Evolutionary conservation across 2,797 vertebrate genomes (phyloP).

Genomic region (Melanotaenia pygmaea): DNA sequence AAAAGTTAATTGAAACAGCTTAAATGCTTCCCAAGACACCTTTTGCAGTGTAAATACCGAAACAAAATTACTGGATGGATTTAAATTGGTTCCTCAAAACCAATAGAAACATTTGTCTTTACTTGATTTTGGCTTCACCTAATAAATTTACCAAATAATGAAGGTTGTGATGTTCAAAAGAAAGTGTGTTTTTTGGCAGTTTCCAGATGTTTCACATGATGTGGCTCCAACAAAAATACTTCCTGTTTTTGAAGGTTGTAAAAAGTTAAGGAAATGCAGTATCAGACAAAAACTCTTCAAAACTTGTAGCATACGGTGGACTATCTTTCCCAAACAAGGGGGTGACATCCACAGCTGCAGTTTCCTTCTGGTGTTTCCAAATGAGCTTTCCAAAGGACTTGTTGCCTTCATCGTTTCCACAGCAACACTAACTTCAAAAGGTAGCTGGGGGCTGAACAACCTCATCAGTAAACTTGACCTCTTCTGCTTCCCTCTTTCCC

Average conservation of each 20-base stretch:
- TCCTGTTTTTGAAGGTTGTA: background rate
- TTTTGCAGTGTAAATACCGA: too few species aligned
- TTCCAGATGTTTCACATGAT: background rate
- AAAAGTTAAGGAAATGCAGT: background rate
- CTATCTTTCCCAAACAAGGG: background rate
- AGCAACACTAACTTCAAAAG: background rate
- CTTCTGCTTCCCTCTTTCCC: slow-evolving; percentile 7
- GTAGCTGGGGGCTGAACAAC: background rate
- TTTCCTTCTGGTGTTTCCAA: slow-evolving; percentile 6
- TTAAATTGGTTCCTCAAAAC: background rate
- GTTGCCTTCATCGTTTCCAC: background rate
- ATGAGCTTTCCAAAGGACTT: background rate
- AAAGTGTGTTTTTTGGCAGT: too few species aligned
- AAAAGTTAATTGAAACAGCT: background rate
- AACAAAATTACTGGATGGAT: background rate
- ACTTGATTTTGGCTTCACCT: background rate
- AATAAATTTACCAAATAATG: background rate
- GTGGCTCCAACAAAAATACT: background rate
- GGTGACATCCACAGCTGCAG: background rate
- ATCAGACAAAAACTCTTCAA: background rate
- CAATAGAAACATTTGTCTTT: background rate
- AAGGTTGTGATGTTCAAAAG: background rate
- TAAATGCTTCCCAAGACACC: background rate
- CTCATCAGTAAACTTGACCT: background rate
- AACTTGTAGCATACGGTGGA: background rate